Percentiles rank a stretch among this genome's conserved stretches.
These are phyloP conservation scores for Clarias platycephalus DNA, from an alignment of 2,797 vertebrate species.

Conservation along the genomic window DNA sequence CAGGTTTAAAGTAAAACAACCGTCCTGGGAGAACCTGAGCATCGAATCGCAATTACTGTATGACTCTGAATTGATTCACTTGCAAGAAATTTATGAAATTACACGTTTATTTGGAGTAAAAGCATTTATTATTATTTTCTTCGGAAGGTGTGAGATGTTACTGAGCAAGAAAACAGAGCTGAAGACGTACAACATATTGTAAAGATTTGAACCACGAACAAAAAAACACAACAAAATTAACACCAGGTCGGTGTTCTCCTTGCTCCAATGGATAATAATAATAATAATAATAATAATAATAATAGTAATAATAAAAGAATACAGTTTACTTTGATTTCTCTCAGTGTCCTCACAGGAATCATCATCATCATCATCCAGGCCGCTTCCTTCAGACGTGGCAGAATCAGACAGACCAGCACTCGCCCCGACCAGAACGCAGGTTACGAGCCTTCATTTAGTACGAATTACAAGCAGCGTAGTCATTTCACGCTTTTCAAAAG, in stretches of 20 bases:
- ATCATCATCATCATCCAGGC: no score
- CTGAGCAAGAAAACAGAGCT: background rate
- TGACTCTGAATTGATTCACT: background rate
- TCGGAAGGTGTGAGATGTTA: background rate
- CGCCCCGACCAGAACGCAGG: constrained; percentile 25
- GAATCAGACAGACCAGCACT: constrained; percentile 22
- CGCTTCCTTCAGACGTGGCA: background rate
- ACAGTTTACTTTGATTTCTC: background rate
- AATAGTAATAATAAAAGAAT: background rate
- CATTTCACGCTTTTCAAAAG: constrained; percentile 58
- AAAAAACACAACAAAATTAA: background rate
- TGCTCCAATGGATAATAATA: background rate
- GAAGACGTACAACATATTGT: background rate
- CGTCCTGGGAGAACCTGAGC: no score
- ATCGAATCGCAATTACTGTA: background rate
- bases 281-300: no score
- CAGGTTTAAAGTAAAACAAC: background rate
- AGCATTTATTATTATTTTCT: background rate
- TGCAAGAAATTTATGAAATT: background rate
- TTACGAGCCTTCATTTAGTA: constrained; percentile 29
- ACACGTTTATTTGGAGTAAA: background rate
- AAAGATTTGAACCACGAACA: background rate
- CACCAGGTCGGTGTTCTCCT: background rate
- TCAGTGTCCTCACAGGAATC: background rate
- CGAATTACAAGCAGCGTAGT: constrained; percentile 36